Conservation (phyloP, 2,113 vertebrate genomes). For the Labeo catla region DNA sequence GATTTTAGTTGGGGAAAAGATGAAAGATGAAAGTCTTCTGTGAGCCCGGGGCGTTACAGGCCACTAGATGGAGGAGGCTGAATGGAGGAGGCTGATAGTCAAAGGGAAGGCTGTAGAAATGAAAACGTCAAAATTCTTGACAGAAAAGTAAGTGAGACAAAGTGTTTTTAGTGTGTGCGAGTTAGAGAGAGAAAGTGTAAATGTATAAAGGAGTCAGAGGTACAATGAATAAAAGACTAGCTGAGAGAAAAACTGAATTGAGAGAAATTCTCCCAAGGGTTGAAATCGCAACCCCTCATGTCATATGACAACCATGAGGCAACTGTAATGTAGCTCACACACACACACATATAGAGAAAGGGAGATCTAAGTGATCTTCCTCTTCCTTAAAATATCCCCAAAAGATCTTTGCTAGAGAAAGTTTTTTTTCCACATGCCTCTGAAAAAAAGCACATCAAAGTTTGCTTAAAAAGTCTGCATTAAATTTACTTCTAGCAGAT, state of each 20-base stretch:
- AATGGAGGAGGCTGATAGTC: conserved; percentile 6
- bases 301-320: conserved; percentile 15
- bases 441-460: neutral
- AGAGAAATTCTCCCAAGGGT: conserved; percentile 1
- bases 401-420: neutral
- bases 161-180: conserved; percentile 15
- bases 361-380: neutral
- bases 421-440: neutral
- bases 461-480: neutral
- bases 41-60: neutral
- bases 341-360: neutral
- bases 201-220: conserved; percentile 25
- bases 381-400: neutral
- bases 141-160: conserved; percentile 30
- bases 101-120: conserved; percentile 9
- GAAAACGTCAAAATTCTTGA: conserved; percentile 35
- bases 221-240: conserved; percentile 25
- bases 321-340: neutral
- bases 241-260: conserved; percentile 21
- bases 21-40: conserved; percentile 3
- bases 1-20: neutral
- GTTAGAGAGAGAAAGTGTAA: conserved; percentile 18
- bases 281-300: neutral
- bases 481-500: neutral
- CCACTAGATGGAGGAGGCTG: neutral